Evolutionary conservation across 2,797 vertebrate genomes (phyloP).

Genomic region (Malacoraja senta): DNA sequence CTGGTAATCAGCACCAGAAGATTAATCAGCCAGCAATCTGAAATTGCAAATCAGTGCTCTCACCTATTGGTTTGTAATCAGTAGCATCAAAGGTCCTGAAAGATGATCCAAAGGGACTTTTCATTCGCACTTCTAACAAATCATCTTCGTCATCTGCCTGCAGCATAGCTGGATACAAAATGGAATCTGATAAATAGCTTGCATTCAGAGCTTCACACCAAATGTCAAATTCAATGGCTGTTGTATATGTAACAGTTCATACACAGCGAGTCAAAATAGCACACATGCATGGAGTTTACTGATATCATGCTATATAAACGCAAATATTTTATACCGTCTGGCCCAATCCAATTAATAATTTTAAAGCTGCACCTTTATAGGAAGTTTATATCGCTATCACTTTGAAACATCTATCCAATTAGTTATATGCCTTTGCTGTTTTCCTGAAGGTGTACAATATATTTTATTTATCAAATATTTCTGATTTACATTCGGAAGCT

Average conservation of each 20-base stretch:
- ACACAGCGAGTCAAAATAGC: neutral
- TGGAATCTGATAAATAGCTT: conserved; percentile 36
- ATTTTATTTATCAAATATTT: neutral
- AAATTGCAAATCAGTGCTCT: conserved; percentile 40
- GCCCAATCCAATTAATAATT: neutral
- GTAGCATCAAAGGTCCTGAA: conserved; percentile 97
- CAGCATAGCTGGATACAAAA: conserved; percentile 74
- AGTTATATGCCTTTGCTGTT: neutral
- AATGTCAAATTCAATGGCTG: neutral
- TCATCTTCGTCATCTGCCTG: conserved; percentile 97
- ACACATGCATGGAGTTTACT: neutral
- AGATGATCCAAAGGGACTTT: conserved; percentile 94
- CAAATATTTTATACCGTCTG: neutral
- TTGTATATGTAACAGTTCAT: neutral
- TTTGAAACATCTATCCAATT: neutral
- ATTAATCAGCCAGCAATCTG: neutral
- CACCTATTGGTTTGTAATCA: conserved; percentile 97
- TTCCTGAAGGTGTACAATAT: neutral
- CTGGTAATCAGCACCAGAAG: neutral
- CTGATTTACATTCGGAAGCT: neutral
- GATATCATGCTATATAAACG: no score
- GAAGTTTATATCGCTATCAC: neutral
- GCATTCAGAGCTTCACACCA: neutral
- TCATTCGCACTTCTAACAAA: conserved; percentile 94
- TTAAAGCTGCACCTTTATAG: neutral